Evolutionary conservation across 2,113 vertebrate genomes (phyloP), one percentile per base, ranked within the genome.

Genomic region (Forbesichthys papilliferus): DNA sequence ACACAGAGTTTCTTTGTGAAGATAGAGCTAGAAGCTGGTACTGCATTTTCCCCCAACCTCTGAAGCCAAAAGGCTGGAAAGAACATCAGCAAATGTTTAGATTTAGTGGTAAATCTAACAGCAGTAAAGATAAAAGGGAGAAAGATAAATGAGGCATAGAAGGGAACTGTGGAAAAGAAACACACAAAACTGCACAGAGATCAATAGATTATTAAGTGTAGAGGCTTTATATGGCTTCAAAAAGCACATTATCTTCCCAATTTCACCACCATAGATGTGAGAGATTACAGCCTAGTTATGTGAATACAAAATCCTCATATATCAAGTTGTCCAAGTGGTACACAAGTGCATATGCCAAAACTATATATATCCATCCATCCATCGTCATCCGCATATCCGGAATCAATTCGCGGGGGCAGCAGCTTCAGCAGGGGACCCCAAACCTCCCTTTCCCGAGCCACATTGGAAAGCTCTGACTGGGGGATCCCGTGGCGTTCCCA

Each of bases 1-100:
- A 48, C 36, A 66, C 6, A 33, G 14, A 48, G 61, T 13, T 62
- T 59, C 58, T 51, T 36, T 71, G 18, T 0, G 63, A 16, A 11
- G 7, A 73, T 42, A 42, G 36, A 47, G 48, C 6, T 9, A 68
- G 16, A 42, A 55, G 12, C 51, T 66, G 10, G 59, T 64, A 64
- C 49, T 51, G 36, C 36, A 42, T 51, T 51, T 51, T 11, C 11
- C 49, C 10, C 49, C 49, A 11, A 3, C 49, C 49, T 51, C 49
- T 51, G 13, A 11, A 51, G 49, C 3, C 3, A 12, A 11, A 12
- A 13, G 1, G 13, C 7, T 12, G 46, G 33, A 61, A 11, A 59
- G 10, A 60, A 52, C 49, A 63, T 3, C 42, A 75, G 48, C 33
- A 53, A 14, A 27, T 68, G 49, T 16, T 11, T 51, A 51, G 49